A percentile compares a stretch with the other conserved stretches of the same genome.
Evolutionary conservation across 2,113 vertebrate genomes (phyloP).

Genomic region (Steatornis caripensis): DNA sequence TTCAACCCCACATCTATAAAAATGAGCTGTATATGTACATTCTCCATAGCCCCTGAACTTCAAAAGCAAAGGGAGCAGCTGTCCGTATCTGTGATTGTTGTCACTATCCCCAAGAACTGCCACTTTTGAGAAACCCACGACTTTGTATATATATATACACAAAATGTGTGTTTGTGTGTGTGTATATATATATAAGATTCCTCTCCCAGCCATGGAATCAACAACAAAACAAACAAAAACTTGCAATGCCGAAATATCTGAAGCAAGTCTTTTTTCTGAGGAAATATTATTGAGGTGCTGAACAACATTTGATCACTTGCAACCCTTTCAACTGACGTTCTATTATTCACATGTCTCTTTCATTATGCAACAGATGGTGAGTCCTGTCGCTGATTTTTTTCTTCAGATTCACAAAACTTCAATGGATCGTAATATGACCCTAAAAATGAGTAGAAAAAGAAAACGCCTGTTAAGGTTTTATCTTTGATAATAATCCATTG

Average conservation of each 20-base stretch:
- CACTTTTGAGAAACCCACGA: not conserved
- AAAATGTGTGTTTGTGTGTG: no score
- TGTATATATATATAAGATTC: not conserved
- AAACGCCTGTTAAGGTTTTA: slow-evolving; percentile 45
- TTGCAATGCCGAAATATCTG: not conserved
- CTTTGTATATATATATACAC: not conserved
- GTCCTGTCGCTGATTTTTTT: slow-evolving; percentile 37
- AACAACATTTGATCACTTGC: slow-evolving; percentile 57
- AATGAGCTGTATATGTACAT: slow-evolving; percentile 10
- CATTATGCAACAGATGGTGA: slow-evolving; percentile 44
- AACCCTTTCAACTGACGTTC: slow-evolving; percentile 44
- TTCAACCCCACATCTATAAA: not conserved
- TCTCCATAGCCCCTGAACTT: slow-evolving; percentile 21
- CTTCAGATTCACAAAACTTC: slow-evolving; percentile 11
- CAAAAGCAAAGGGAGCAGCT: slow-evolving; percentile 51
- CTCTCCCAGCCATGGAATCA: slow-evolving; percentile 1
- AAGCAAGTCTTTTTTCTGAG: slow-evolving; percentile 43
- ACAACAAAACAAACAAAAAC: slow-evolving; percentile 44
- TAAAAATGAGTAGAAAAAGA: slow-evolving; percentile 44
- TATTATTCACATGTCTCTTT: slow-evolving; percentile 59
- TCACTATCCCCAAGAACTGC: not conserved
- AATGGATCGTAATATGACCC: slow-evolving; percentile 35
- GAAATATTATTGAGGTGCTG: slow-evolving; percentile 68
- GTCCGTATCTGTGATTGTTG: not conserved
- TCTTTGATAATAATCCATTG: slow-evolving; percentile 59